phyloP scores from a whole-genome alignment of 2,888 invertebrate species.

The Dryobota labecula region DNA sequence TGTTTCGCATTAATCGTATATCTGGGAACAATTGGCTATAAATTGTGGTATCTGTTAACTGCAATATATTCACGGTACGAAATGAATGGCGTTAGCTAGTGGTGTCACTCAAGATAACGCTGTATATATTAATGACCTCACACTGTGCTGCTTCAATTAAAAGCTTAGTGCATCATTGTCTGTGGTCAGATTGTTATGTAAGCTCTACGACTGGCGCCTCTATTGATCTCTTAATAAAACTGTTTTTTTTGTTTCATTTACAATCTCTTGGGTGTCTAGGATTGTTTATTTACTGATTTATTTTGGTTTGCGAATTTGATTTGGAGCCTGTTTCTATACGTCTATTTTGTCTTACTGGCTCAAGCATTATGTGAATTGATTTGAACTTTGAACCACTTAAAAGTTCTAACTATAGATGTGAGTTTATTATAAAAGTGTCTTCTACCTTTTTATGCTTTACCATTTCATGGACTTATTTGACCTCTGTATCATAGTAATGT shows the following conservation, averaged over 20 bases:
- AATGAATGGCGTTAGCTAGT: constrained; percentile 57
- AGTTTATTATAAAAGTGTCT: background rate
- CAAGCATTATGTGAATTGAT: constrained; percentile 12
- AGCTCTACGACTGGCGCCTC: constrained; percentile 43
- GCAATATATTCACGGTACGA: constrained; percentile 56
- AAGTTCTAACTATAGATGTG: background rate
- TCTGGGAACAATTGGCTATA: constrained; percentile 72
- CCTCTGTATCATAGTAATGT: constrained; percentile 15
- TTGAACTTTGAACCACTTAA: background rate
- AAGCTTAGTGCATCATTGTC: constrained; percentile 60
- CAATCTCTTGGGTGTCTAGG: background rate
- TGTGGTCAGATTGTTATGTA: constrained; percentile 47
- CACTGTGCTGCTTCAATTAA: constrained; percentile 59
- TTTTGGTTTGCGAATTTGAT: constrained; percentile 14
- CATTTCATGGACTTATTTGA: constrained; percentile 7
- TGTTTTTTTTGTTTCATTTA: constrained; percentile 44
- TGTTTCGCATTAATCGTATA: constrained; percentile 60
- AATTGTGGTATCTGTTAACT: constrained; percentile 63
- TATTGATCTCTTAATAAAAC: constrained; percentile 46
- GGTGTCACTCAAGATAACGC: constrained; percentile 60
- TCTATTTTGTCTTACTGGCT: background rate
- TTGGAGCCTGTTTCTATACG: background rate
- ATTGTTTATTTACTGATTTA: constrained; percentile 30
- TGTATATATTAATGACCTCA: constrained; percentile 59
- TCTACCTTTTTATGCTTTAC: background rate